A percentile compares a stretch with the other conserved stretches of the same genome.
Conservation (phyloP, 2,797 vertebrate genomes). For the Chrysocyon brachyurus region DNA sequence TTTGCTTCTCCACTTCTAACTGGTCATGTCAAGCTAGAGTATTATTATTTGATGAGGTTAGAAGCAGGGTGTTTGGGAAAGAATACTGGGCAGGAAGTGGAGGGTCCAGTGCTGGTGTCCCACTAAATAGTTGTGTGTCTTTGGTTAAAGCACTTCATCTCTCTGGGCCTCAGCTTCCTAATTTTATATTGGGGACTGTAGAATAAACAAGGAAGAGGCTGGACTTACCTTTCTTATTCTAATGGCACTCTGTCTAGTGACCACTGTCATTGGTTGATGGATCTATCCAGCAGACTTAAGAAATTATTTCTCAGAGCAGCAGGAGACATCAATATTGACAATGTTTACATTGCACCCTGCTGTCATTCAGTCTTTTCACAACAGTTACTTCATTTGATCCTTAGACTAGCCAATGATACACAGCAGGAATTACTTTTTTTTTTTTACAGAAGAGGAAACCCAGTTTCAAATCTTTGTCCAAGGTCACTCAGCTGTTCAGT, state of each 20-base stretch:
- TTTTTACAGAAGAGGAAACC: slow-evolving; percentile 44
- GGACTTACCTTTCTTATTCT: neutral
- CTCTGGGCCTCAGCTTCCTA: neutral
- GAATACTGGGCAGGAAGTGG: neutral
- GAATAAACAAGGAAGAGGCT: neutral
- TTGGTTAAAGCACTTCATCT: neutral
- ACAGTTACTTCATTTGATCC: neutral
- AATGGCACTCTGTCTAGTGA: neutral
- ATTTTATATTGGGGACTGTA: neutral
- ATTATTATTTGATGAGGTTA: neutral
- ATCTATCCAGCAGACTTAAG: neutral
- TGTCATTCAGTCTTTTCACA: neutral
- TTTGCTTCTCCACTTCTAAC: neutral
- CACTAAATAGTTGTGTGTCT: neutral
- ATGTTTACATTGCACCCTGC: neutral
- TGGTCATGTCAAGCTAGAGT: neutral
- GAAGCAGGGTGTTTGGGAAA: neutral
- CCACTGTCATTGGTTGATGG: neutral
- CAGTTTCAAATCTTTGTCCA: slow-evolving; percentile 37
- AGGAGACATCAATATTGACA: slow-evolving; percentile 30
- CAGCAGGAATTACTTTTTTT: neutral
- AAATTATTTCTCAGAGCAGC: slow-evolving; percentile 8
- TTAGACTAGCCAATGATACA: neutral
- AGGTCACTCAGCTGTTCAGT: slow-evolving; percentile 16
- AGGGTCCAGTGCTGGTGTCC: neutral